A percentile compares a stretch with the other conserved stretches of the same genome.
These are phyloP conservation scores for Megaptera novaeangliae DNA, from an alignment of 2,113 vertebrate genomes.

Conservation along the genomic window DNA sequence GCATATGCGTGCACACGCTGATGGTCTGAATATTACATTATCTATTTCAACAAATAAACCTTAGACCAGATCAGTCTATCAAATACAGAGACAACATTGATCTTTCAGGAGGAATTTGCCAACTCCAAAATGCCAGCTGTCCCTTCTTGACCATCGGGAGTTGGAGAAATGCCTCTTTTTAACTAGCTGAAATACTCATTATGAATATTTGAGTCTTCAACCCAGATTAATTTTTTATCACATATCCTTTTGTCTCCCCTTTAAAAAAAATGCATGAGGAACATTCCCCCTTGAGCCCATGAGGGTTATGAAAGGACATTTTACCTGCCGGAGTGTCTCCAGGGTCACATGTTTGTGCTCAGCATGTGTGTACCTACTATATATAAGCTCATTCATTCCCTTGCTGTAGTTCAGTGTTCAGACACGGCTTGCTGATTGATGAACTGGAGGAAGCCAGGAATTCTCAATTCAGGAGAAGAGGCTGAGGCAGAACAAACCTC, in stretches of 20 bases:
- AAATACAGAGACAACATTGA: conserved; percentile 69
- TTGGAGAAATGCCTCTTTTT: conserved; percentile 61
- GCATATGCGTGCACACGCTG: not conserved
- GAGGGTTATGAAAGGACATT: not conserved
- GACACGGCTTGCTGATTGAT: not conserved
- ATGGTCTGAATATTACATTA: conserved; percentile 41
- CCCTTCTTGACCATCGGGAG: not conserved
- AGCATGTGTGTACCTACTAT: not conserved
- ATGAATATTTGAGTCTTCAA: not conserved
- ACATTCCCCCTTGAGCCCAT: not conserved
- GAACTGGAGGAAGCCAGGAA: not conserved
- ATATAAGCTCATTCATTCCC: conserved; percentile 26
- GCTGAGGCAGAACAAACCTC: not conserved
- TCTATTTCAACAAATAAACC: conserved; percentile 63
- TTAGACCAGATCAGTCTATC: conserved; percentile 45
- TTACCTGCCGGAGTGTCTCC: not conserved
- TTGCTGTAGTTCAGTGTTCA: not conserved
- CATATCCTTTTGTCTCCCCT: not conserved
- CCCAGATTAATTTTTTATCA: not conserved
- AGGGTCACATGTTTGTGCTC: not conserved
- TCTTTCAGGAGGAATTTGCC: conserved; percentile 50
- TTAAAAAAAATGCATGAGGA: not conserved
- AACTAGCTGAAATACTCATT: conserved; percentile 12
- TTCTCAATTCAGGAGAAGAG: conserved; percentile 28
- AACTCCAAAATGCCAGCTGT: conserved; percentile 61